Evolutionary conservation across 2,888 invertebrate genomes (phyloP).

Genomic region (Malthinus flaveolus): DNA sequence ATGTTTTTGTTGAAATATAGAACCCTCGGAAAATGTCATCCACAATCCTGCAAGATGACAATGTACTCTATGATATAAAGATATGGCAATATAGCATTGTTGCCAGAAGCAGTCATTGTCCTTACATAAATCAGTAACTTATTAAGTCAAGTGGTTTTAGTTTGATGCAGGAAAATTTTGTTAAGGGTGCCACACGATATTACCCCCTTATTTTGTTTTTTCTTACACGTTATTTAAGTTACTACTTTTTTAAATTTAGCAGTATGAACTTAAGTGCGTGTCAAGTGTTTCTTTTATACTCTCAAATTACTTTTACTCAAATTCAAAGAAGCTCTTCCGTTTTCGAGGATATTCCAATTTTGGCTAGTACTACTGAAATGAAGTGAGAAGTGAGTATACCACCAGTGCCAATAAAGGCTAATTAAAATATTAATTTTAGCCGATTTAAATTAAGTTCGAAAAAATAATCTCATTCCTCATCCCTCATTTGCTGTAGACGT

Average conservation of each 20-base stretch:
- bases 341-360: too few species aligned
- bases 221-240: not conserved
- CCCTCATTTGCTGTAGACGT: not conserved
- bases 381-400: too few species aligned
- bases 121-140: slow-evolving; percentile 54
- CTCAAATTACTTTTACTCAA: not conserved
- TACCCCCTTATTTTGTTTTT: not conserved
- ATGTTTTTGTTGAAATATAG: slow-evolving; percentile 18
- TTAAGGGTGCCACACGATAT: slow-evolving; percentile 8
- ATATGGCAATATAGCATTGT: slow-evolving; percentile 48
- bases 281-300: not conserved
- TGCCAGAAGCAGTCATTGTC: slow-evolving; percentile 52
- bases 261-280: not conserved
- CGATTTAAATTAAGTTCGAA: too few species aligned
- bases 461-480: too few species aligned
- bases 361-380: too few species aligned
- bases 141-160: slow-evolving; percentile 53
- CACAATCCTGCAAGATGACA: slow-evolving; percentile 33
- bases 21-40: slow-evolving; percentile 29
- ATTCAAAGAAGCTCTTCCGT: too few species aligned
- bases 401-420: too few species aligned
- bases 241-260: not conserved
- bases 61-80: slow-evolving; percentile 32
- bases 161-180: slow-evolving; percentile 19
- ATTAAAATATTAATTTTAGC: too few species aligned